Percentiles rank a stretch among this genome's conserved stretches.
phyloP scores from a whole-genome alignment of 2,797 vertebrate genomes.

The Thripadectes ignobilis region DNA sequence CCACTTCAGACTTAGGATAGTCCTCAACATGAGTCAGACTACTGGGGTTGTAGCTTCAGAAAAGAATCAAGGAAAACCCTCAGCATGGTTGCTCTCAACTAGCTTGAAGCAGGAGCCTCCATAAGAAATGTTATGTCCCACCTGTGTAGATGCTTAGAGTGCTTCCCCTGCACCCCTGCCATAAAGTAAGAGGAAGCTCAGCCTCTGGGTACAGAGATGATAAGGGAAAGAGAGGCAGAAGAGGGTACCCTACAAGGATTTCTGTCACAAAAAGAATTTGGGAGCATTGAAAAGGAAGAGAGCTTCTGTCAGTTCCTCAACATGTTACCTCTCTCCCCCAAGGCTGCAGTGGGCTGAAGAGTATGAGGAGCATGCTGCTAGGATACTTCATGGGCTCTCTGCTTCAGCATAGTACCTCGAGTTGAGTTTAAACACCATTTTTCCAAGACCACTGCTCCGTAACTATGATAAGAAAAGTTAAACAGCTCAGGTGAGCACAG shows the following conservation, averaged over 20 bases:
- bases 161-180: background rate
- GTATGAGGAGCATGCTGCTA: background rate
- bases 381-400: background rate
- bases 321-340: background rate
- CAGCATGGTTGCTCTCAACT: background rate
- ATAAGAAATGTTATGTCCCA: background rate
- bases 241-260: background rate
- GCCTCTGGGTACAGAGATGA: background rate
- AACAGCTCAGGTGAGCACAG: background rate
- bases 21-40: background rate
- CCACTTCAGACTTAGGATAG: background rate
- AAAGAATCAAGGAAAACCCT: background rate
- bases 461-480: background rate
- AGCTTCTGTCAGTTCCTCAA: background rate
- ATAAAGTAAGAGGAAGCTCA: background rate
- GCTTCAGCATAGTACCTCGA: background rate
- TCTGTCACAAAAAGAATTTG: background rate
- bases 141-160: background rate
- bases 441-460: background rate
- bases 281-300: background rate
- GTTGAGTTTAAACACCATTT: background rate
- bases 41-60: accelerated
- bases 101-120: background rate
- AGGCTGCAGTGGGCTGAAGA: background rate
- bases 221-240: background rate